phyloP scores from a whole-genome alignment of 1,140 invertebrate species.

The Drosophila erecta region DNA sequence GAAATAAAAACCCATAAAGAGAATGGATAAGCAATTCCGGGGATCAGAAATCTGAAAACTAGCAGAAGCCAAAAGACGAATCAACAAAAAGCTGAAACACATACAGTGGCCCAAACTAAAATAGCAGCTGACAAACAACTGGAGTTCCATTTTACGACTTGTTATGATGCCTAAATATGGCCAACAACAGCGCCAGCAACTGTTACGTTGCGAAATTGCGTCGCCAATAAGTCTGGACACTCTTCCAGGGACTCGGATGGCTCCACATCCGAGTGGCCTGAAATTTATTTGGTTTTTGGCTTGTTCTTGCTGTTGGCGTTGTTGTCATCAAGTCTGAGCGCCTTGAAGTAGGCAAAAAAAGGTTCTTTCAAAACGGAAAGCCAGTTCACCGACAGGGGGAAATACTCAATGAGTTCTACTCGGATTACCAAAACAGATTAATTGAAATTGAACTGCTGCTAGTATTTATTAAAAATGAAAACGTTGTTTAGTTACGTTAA shows the following conservation, averaged over 20 bases:
- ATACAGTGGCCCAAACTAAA: constrained; percentile 27
- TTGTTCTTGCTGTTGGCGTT: constrained; percentile 7
- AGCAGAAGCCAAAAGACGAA: constrained; percentile 45
- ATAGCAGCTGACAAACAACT: constrained; percentile 41
- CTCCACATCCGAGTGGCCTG: constrained; percentile 47
- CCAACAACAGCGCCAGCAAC: constrained; percentile 42
- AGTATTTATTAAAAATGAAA: no score
- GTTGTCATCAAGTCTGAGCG: constrained; percentile 34
- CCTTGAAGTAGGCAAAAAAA: constrained; percentile 36
- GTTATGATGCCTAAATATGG: constrained; percentile 65
- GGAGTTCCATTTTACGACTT: constrained; percentile 70
- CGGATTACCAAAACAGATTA: background rate
- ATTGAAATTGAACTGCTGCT: no score
- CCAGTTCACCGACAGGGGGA: background rate
- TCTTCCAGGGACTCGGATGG: constrained; percentile 20
- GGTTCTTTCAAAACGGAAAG: background rate
- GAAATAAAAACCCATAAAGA: constrained; percentile 27
- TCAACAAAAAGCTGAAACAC: constrained; percentile 35
- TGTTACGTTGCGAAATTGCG: constrained; percentile 44
- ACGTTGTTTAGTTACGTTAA: no score
- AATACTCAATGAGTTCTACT: constrained; percentile 11
- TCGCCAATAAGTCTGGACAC: constrained; percentile 75
- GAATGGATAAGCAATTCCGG: constrained; percentile 37
- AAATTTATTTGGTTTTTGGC: constrained; percentile 68
- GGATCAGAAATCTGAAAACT: constrained; percentile 75